A percentile compares a stretch with the other conserved stretches of the same genome.
phyloP scores from a whole-genome alignment of 2,797 vertebrate genomes.

The Falco naumanni region DNA sequence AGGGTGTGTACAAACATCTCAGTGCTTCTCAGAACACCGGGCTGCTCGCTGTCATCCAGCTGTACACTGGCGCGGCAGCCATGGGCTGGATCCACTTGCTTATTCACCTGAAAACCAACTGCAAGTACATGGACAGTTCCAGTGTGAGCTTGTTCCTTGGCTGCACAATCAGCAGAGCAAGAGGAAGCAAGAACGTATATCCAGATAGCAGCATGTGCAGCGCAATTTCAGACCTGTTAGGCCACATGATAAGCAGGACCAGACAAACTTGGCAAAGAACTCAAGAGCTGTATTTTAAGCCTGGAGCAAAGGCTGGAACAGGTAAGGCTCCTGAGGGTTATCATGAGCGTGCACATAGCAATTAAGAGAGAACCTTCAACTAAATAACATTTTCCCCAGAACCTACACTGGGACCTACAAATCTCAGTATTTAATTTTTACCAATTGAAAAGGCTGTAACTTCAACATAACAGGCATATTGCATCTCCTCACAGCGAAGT shows the following conservation, averaged over 20 bases:
- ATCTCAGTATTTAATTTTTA: neutral
- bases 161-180: neutral
- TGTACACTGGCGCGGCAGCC: too few relatives aligned
- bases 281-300: neutral
- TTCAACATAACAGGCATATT: neutral
- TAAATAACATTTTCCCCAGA: neutral
- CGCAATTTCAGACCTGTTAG: neutral
- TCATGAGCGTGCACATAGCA: neutral
- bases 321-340: neutral
- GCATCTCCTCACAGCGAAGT: neutral
- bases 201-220: neutral
- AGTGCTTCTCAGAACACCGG: neutral
- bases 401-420: neutral
- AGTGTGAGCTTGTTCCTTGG: neutral
- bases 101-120: neutral
- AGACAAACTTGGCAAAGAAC: neutral
- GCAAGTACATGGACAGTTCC: neutral
- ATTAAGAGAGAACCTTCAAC: neutral
- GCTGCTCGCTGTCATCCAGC: neutral
- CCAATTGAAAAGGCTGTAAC: neutral
- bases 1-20: neutral
- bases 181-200: fast-evolving
- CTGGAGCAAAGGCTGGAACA: neutral
- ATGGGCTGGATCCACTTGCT: neutral
- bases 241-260: neutral